Conservation (phyloP, 1,140 invertebrate genomes). For the Brachionus angularis region DNA sequence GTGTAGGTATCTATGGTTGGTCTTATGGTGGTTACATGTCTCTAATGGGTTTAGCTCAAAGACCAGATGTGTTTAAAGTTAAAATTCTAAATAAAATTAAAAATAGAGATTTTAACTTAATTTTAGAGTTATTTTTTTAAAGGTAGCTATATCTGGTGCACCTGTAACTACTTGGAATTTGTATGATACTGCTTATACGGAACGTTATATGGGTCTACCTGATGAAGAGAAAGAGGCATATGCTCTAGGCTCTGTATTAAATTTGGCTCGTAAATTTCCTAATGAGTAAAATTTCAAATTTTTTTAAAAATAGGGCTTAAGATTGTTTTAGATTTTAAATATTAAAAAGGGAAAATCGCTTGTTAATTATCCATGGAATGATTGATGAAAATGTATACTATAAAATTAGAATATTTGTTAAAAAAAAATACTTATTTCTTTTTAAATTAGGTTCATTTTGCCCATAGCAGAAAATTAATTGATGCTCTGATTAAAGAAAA, state of each 20-base stretch:
- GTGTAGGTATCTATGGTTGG: slow-evolving; percentile 95
- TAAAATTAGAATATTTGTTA: neutral
- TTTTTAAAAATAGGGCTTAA: neutral
- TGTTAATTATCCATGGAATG: slow-evolving; percentile 93
- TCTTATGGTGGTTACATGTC: slow-evolving; percentile 74
- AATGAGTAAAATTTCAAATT: slow-evolving; percentile 47
- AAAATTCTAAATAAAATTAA: slow-evolving; percentile 29
- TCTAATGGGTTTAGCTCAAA: slow-evolving; percentile 60
- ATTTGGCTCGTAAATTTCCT: slow-evolving; percentile 53
- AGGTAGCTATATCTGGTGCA: slow-evolving; percentile 84
- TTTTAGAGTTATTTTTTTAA: slow-evolving; percentile 45
- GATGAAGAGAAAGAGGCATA: slow-evolving; percentile 74
- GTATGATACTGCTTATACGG: slow-evolving; percentile 88
- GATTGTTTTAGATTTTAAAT: neutral
- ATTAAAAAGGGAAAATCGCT: slow-evolving; percentile 80
- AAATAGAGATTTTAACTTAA: neutral
- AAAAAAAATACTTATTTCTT: neutral
- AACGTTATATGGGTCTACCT: slow-evolving; percentile 88
- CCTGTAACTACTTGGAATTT: slow-evolving; percentile 93
- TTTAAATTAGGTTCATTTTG: slow-evolving; percentile 69
- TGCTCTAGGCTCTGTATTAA: slow-evolving; percentile 49
- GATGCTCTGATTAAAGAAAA: slow-evolving; percentile 76
- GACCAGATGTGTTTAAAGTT: slow-evolving; percentile 61
- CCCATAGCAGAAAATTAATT: slow-evolving; percentile 84
- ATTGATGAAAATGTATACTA: slow-evolving; percentile 99